Base-by-base conservation (phyloP, 2,797 vertebrate genomes). In the Moxostoma hubbsi region DNA sequence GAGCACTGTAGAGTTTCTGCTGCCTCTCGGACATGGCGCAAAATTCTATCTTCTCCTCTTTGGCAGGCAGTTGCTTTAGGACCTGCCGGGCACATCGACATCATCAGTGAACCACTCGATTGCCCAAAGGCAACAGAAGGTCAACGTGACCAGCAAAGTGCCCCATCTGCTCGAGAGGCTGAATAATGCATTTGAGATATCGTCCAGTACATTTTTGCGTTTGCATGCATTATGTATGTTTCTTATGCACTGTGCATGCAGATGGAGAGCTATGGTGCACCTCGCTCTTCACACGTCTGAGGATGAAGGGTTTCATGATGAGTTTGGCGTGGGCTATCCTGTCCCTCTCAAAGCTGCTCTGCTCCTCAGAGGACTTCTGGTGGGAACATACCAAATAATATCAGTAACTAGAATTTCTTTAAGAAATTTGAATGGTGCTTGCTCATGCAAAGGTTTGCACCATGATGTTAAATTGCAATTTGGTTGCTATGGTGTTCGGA, bases 241-340 rank as follows among this genome's bases (percentile, higher is more conserved):
- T 9, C 57, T 51, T 49, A 67, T 59, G 50, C 45, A 62, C 65
- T 46, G 54, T 36, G 68, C 58, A 77, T 53, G 50, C 11, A 9
- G 45, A 46, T 36, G 7, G 51, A 45, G 2, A 45, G 6, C 36
- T 1, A 9, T n/a, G 5, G 8, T 51, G 36, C 93, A 96, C 96
- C 94, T 96, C 95, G 74, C 93, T 94, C 89, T 96, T 96, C 8
- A 96, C 91, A 86, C 95, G 93, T 85, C 95, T 92, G 83, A 96
- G 88, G 84, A 96, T 96, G 84, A 96, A 96, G 1, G 95, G 96
- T 68, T 95, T 95, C 90, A 96, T 96, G 86, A 96, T 96, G 84
- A 94, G 94, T 63, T 95, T 96, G 59, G 95, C 95, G 2, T 88
- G 87, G 58, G 86, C 50, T 11, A 88, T 96, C 86, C 95, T 93